phyloP scores from a whole-genome alignment of 2,113 vertebrate genomes.

The Diglossa brunneiventris region DNA sequence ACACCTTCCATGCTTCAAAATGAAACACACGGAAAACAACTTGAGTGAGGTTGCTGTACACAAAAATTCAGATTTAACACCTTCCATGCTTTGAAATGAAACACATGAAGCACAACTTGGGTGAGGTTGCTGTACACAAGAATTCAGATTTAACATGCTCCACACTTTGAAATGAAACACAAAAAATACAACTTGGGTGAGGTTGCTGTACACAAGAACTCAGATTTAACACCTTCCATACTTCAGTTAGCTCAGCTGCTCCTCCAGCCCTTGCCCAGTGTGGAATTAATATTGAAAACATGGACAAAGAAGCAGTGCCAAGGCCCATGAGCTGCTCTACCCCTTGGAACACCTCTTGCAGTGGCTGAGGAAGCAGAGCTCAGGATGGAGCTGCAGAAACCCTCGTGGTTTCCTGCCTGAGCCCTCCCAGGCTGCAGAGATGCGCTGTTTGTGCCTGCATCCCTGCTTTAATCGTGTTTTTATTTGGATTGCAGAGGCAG shows the following conservation, averaged over 20 bases:
- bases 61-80: too few relatives aligned
- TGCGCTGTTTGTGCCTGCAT: not conserved
- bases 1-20: too few relatives aligned
- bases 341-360: not conserved
- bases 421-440: not conserved
- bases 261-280: not conserved
- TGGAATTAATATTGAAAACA: not conserved
- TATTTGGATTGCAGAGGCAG: not conserved
- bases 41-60: too few relatives aligned
- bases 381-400: not conserved
- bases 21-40: too few relatives aligned
- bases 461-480: not conserved
- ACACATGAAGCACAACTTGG: too few relatives aligned
- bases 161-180: too few relatives aligned
- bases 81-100: too few relatives aligned
- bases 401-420: fast-evolving
- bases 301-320: not conserved
- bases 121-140: too few relatives aligned
- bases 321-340: fast-evolving
- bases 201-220: not conserved
- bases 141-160: too few relatives aligned
- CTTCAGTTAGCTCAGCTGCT: not conserved
- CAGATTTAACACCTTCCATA: fast-evolving
- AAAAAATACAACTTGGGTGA: not conserved
- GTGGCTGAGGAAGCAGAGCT: not conserved